Base-by-base conservation (phyloP, 2,797 vertebrate genomes). In the Ptychadena robeensis region DNA sequence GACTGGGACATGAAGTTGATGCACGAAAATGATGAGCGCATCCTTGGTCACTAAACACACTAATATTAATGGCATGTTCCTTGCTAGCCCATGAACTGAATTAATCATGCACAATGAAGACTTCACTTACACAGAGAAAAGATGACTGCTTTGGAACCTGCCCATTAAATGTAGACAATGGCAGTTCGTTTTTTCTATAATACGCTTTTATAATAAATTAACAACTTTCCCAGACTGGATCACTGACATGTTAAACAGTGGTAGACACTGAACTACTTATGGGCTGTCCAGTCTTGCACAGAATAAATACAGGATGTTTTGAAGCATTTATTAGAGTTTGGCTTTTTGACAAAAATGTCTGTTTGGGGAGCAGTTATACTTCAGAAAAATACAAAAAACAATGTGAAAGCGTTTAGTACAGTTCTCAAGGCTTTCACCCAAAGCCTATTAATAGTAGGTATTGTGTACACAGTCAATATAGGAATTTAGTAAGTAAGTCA, bases 221-320 rank as follows among this genome's bases (percentile, higher is more conserved):
- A n/a, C n/a, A n/a, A n/a, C n/a, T n/a, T n/a, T n/a, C n/a, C n/a
- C n/a, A n/a, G n/a, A n/a, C n/a, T 77, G 63, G 63, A 66, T 48
- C 73, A 72, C 28, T 66, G 30, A 65, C 65, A 30, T 28, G 31
- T 25, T 11, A 67, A 59, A 30, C 69, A 66, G 40, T 31, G 69
- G 4, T 14, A 27, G 61, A 73, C 61, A 67, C 82, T 67, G 31
- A 65, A 40, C 64, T 76, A 79, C 76, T 73, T 73, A 79, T 27
- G 38, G 27, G 11, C 57, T 14, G 25, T 73, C 82, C 82, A 83
- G 70, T 79, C 61, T 67, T 22, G 15, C 14, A 78, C 18, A 37
- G 14, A 73, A 48, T 73, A 79, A 73, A 83, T 83, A 83, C 82
- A 73, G 82, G 82, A 83, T 83, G 76, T 83, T 83, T 83, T 83